Base-by-base conservation (phyloP, 2,113 vertebrate species). In the Corvus moneduloides region DNA sequence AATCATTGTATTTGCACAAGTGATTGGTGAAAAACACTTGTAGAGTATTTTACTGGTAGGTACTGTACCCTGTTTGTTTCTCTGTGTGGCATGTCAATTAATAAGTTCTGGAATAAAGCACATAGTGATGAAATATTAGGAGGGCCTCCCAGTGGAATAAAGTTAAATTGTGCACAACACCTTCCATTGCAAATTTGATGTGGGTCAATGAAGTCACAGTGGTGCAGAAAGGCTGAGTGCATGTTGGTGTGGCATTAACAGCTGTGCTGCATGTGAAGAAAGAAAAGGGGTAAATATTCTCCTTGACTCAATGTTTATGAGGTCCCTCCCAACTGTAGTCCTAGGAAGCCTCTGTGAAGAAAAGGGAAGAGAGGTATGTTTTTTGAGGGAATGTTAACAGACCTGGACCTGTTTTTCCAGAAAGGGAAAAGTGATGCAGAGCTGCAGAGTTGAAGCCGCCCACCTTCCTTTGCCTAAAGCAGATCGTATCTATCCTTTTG, bases 171-270 rank as follows among this genome's bases (percentile, higher is more conserved):
- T 66, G 22, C 18, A 51, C 39, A 58, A 2, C 20, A 11, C 8
- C 30, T 44, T 24, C 26, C 4, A 3, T 3, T 51, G 44, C 21
- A 59, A 58, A 67, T 44, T 11, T 59, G 16, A 54, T 0, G 0
- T 17, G 7, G 73, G 27, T 6, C 39, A 39, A 16, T 27, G 51
- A 48, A 75, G 13, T 30, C 22, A 61, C 28, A 12, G 6, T 28
- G n/a, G 5, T n/a, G 22, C 23, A 81, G 52, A 71, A 66, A 33
- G 73, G n/a, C 12, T 2, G 2, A 76, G 19, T 8, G 2, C 32
- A 6, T 26, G 69, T 49, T 2, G 3, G 10, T 8, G 3, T 52
- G 62, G 18, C 21, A 52, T 44, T 72, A 39, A 58, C 46, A 71
- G 44, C 28, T 54, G 64, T 51, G 37, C 27, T 56, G 18, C 9